Conservation (phyloP, 37 sponge, comb jelly and placozoan species). For the Beroe forskalii region DNA sequence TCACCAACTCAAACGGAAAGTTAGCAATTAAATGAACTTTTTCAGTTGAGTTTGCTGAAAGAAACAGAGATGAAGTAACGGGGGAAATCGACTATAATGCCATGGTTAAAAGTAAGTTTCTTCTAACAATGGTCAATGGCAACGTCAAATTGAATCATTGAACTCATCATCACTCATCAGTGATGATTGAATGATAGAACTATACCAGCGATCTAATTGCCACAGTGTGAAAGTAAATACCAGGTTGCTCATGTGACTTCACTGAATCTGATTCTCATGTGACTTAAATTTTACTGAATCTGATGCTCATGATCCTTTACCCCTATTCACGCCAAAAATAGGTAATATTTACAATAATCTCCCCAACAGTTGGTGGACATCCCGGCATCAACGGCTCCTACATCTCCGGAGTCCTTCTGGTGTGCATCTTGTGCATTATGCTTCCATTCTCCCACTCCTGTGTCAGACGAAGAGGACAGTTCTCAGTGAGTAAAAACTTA, state of each 20-base stretch:
- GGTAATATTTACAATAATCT: too few species aligned
- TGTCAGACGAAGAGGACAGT: slow-evolving; percentile 15
- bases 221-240: too few species aligned
- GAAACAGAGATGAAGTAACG: neutral
- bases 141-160: too few species aligned
- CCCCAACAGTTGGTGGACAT: slow-evolving; percentile 25
- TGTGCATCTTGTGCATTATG: neutral
- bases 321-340: neutral
- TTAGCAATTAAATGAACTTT: too few species aligned
- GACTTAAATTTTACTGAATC: too few species aligned
- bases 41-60: neutral
- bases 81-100: neutral
- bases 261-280: too few species aligned
- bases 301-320: neutral
- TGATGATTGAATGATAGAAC: too few species aligned
- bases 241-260: too few species aligned
- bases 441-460: slow-evolving; percentile 21
- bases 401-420: slow-evolving; percentile 7
- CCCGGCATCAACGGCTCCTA: neutral
- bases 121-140: too few species aligned
- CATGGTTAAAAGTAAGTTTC: neutral
- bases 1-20: too few species aligned
- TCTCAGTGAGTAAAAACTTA: slow-evolving; percentile 18
- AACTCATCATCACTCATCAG: too few species aligned
- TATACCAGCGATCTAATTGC: too few species aligned